These are phyloP conservation scores for Acanthaster planci DNA, from an alignment of 35 echinoderm and acorn worm species.

Conservation along the genomic window DNA sequence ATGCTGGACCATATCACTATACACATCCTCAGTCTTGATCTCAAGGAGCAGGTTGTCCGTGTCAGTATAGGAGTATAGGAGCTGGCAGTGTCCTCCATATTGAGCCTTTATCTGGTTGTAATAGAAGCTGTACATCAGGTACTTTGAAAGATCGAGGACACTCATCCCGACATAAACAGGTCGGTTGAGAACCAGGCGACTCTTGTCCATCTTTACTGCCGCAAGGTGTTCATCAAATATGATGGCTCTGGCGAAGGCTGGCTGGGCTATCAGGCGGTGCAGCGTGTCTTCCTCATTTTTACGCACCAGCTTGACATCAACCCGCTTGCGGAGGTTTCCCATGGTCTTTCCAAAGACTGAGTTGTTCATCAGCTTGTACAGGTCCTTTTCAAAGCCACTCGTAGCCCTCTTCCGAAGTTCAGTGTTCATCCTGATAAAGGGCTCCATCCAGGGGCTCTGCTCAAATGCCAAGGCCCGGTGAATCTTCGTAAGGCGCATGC, in stretches of 20 bases:
- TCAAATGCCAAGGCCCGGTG: background rate
- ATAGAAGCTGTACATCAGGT: conserved; percentile 34
- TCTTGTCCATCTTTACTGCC: background rate
- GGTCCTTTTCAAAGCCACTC: background rate
- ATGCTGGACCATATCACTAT: conserved; percentile 33
- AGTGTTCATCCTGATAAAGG: conserved; percentile 3
- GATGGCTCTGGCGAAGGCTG: background rate
- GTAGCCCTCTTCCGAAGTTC: conserved; percentile 26
- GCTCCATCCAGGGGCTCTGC: conserved; percentile 2
- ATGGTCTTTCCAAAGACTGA: background rate
- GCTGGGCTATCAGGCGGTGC: background rate
- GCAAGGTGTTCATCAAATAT: conserved; percentile 21
- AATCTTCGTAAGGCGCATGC: background rate
- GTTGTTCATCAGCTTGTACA: conserved; percentile 28
- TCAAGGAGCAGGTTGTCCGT: conserved; percentile 37
- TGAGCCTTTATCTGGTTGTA: no score
- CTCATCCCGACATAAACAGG: conserved; percentile 35
- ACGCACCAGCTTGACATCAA: conserved; percentile 25
- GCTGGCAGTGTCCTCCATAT: background rate
- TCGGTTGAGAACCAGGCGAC: background rate
- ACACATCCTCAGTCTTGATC: conserved; percentile 51
- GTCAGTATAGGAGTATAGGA: conserved; percentile 44
- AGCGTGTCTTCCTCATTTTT: background rate
- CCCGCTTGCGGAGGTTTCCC: conserved; percentile 9
- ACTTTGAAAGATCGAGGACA: conserved; percentile 21